Evolutionary conservation across 2,888 invertebrate genomes (phyloP).

Genomic region (Cephus sareptanus): DNA sequence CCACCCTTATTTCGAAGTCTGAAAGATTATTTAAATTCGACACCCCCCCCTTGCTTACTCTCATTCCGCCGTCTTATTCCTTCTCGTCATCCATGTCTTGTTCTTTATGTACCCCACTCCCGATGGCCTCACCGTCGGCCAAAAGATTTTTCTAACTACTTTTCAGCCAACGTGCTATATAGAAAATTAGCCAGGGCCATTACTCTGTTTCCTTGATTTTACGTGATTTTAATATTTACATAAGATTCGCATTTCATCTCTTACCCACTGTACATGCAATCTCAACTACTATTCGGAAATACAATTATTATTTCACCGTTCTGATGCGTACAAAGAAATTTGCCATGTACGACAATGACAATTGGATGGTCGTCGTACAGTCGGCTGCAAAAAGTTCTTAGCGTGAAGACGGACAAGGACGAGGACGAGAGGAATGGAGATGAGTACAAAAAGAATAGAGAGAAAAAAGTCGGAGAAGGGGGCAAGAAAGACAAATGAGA

Average conservation of each 20-base stretch:
- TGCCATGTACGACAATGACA: neutral
- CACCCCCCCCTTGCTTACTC: conserved; percentile 29
- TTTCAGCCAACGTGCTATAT: conserved; percentile 12
- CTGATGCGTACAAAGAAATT: neutral
- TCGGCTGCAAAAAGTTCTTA: neutral
- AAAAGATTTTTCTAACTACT: conserved; percentile 39
- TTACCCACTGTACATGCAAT: neutral
- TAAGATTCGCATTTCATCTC: neutral
- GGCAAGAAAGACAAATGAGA: neutral
- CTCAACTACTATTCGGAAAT: neutral
- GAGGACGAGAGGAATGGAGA: neutral
- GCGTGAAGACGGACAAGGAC: neutral
- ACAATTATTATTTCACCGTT: neutral
- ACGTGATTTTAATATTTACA: neutral
- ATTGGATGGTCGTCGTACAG: neutral
- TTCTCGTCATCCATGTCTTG: neutral
- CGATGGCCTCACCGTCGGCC: neutral
- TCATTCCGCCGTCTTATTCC: neutral
- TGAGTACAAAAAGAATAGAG: neutral
- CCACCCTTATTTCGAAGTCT: conserved; percentile 47
- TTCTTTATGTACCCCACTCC: neutral
- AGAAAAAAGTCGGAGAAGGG: neutral
- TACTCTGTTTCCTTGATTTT: neutral
- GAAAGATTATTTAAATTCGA: conserved; percentile 60
- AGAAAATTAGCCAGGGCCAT: conserved; percentile 31